Conservation (phyloP, 2,113 vertebrate genomes). For the Microcebus tavaratra region DNA sequence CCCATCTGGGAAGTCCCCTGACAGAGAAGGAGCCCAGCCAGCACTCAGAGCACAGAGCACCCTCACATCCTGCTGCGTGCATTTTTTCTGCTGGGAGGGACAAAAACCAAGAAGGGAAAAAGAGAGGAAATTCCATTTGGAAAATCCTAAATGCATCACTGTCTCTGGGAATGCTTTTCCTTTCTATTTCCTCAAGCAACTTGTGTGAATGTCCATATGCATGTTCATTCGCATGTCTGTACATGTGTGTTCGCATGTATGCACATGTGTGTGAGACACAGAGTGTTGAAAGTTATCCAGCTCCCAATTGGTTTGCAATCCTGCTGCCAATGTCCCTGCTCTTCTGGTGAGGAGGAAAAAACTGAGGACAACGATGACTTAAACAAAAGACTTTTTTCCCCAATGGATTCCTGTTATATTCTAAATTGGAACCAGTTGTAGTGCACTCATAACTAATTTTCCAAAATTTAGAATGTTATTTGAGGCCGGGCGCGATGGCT, state of each 20-base stretch:
- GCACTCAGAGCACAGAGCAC: neutral
- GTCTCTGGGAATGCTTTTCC: neutral
- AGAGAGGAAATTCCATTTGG: conserved; percentile 24
- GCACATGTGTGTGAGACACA: neutral
- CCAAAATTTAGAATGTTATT: too few relatives aligned
- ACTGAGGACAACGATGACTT: neutral
- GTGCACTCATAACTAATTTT: neutral
- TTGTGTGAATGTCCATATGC: neutral
- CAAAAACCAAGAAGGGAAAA: neutral
- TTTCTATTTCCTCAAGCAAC: neutral
- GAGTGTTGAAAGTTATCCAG: neutral
- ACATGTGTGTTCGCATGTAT: neutral
- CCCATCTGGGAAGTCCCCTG: conserved; percentile 10
- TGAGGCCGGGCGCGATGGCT: too few relatives aligned
- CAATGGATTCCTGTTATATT: neutral
- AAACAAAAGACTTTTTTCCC: neutral
- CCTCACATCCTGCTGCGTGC: neutral
- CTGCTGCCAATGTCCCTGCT: neutral
- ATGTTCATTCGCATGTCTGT: neutral
- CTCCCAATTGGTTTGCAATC: neutral
- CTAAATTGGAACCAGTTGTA: neutral
- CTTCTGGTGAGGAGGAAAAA: neutral
- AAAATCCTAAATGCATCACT: neutral
- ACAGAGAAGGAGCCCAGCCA: neutral
- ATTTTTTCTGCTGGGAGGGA: neutral